These are phyloP conservation scores for Hydropsyche tenuis DNA, from an alignment of 1,140 invertebrate genomes.

Conservation along the genomic window DNA sequence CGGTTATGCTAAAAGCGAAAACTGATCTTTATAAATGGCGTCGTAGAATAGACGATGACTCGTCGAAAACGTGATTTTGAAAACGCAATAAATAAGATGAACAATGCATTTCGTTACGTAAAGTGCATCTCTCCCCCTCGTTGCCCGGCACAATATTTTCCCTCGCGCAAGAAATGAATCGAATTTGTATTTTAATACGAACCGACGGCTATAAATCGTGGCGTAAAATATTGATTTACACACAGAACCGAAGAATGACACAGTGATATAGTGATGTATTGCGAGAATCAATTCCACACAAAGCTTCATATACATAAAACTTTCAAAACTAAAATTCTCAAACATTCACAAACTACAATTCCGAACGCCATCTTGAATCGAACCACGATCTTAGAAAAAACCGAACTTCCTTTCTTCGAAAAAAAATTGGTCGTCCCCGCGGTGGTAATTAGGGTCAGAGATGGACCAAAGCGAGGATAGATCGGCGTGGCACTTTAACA, in stretches of 20 bases:
- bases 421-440: background rate
- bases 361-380: background rate
- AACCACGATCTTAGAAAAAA: background rate
- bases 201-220: no score
- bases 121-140: constrained; percentile 2
- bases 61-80: constrained; percentile 4
- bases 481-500: constrained; percentile 46
- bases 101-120: constrained; percentile 9
- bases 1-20: no score
- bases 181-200: no score
- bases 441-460: constrained; percentile 38
- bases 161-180: no score
- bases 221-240: no score
- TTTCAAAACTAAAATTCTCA: no score
- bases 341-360: no score
- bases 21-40: background rate
- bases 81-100: constrained; percentile 13
- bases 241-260: no score
- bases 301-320: no score
- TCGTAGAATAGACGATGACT: background rate
- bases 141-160: background rate
- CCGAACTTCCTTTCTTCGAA: no score
- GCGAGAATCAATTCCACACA: no score
- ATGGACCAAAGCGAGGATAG: constrained; percentile 26
- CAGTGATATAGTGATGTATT: no score